These are phyloP conservation scores for Polylopha cassiicola DNA, from an alignment of 2,888 invertebrate genomes.

Conservation along the genomic window DNA sequence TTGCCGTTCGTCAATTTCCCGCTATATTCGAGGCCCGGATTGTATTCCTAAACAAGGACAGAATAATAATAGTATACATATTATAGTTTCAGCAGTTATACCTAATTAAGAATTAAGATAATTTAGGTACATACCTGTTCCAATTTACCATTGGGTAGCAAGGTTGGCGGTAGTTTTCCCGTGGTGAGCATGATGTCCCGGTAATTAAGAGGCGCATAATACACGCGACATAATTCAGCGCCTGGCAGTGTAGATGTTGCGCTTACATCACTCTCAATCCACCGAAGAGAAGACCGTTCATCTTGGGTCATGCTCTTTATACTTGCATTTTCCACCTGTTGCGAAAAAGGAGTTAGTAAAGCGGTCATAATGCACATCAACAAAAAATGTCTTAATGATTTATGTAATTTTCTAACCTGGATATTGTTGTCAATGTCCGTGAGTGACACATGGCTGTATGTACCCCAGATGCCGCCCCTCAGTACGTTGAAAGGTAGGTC, in stretches of 20 bases:
- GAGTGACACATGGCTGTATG: conserved; percentile 87
- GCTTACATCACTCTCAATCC: conserved; percentile 85
- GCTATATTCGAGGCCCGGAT: conserved; percentile 95
- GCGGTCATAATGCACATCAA: neutral
- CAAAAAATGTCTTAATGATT: neutral
- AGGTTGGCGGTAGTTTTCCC: conserved; percentile 97
- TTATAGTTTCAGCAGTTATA: no score
- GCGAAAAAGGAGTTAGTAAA: neutral
- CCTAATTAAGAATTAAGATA: no score
- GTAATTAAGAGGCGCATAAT: conserved; percentile 97
- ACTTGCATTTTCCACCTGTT: conserved; percentile 93
- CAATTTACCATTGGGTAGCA: conserved; percentile 92
- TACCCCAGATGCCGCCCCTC: conserved; percentile 90
- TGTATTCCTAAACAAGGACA: conserved; percentile 86
- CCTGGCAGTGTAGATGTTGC: conserved; percentile 56
- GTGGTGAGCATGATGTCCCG: conserved; percentile 98
- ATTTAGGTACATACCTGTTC: no score
- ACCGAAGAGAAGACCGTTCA: conserved; percentile 95
- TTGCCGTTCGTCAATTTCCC: conserved; percentile 85
- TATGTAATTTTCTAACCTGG: no score
- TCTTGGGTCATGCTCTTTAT: conserved; percentile 95
- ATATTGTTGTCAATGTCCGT: conserved; percentile 63
- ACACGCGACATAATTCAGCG: conserved; percentile 87
- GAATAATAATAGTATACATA: no score
- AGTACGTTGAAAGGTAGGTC: conserved; percentile 92